Evolutionary conservation across 2,888 invertebrate genomes (phyloP).

Genomic region (Rotaria macrura): DNA sequence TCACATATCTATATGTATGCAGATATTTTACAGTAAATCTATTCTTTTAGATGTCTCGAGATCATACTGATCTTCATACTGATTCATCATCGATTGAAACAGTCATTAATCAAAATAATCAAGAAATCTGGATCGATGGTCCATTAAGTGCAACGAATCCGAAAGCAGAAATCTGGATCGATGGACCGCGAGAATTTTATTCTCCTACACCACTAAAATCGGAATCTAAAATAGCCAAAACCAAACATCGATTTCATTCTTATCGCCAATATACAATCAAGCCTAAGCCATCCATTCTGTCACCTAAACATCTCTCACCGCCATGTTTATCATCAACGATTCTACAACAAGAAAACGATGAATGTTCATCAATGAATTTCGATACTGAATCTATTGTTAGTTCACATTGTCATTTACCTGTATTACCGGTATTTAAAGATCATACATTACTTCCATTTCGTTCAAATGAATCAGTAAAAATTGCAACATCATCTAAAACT

Average conservation of each 20-base stretch:
- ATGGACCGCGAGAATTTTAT: conserved; percentile 23
- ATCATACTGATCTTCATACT: background rate
- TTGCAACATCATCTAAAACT: background rate
- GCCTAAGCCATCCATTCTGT: background rate
- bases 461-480: background rate
- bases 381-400: background rate
- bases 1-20: no score
- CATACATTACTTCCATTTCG: conserved; percentile 13
- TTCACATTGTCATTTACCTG: conserved; percentile 18
- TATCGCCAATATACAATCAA: conserved; percentile 14
- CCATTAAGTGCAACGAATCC: conserved; percentile 12
- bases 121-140: conserved; percentile 33
- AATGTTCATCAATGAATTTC: background rate
- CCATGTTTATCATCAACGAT: background rate
- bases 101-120: background rate
- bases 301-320: conserved; percentile 6
- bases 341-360: background rate
- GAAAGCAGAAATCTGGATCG: conserved; percentile 29
- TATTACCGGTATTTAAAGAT: background rate
- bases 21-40: background rate
- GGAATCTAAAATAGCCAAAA: no score
- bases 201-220: no score
- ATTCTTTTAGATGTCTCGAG: background rate
- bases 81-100: background rate
- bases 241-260: background rate